Conservation (phyloP, 1,140 invertebrate genomes). For the Temnothorax nylanderi region DNA sequence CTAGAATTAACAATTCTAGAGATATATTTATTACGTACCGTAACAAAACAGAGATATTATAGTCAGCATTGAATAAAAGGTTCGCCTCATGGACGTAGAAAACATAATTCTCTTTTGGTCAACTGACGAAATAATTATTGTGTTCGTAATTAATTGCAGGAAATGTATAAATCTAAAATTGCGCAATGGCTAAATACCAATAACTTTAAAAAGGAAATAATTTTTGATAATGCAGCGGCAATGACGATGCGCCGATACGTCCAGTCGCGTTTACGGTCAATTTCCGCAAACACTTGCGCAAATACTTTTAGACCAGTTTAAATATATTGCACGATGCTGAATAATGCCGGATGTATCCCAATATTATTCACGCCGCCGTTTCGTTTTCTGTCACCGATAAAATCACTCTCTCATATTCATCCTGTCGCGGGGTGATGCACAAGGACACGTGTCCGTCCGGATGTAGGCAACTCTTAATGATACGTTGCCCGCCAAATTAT, state of each 20-base stretch:
- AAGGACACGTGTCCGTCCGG: conserved; percentile 40
- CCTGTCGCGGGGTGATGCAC: conserved; percentile 2
- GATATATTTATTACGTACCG: not conserved
- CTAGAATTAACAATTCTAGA: conserved; percentile 12
- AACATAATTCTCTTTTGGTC: not conserved
- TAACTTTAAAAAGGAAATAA: not conserved
- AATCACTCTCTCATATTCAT: conserved; percentile 23
- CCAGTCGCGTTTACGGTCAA: not conserved
- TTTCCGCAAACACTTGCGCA: not conserved
- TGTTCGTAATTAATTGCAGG: not conserved
- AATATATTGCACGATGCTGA: conserved; percentile 10
- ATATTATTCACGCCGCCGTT: not conserved
- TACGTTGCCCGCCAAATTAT: conserved; percentile 55
- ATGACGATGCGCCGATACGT: not conserved
- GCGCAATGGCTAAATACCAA: not conserved
- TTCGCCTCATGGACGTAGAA: not conserved
- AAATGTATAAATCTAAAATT: not conserved
- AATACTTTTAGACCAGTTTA: not conserved
- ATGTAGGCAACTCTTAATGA: conserved; percentile 59
- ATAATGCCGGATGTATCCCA: not conserved
- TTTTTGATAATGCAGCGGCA: not conserved
- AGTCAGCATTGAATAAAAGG: not conserved
- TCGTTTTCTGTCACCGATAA: not conserved
- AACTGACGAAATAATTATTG: not conserved
- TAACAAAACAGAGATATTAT: not conserved